These are phyloP conservation scores for Prietella phreatophila DNA, from an alignment of 2,113 vertebrate species.

Conservation along the genomic window DNA sequence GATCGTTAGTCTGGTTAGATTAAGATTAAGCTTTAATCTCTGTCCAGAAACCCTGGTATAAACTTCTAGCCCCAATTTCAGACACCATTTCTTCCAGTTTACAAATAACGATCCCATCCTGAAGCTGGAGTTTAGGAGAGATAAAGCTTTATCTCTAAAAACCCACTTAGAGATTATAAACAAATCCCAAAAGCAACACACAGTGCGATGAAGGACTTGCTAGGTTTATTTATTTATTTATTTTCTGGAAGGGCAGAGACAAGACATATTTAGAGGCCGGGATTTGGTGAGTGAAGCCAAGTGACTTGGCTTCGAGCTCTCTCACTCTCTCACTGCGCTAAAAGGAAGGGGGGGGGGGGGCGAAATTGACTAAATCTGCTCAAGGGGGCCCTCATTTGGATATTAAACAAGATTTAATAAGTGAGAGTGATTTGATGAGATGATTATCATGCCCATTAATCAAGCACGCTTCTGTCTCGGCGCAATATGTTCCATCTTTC, in stretches of 20 bases:
- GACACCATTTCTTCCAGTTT: background rate
- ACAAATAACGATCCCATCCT: background rate
- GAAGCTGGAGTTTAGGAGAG: background rate
- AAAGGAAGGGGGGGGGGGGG: constrained; percentile 59
- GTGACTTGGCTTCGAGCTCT: constrained; percentile 37
- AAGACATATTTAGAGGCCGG: constrained; percentile 23
- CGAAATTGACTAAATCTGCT: constrained; percentile 87
- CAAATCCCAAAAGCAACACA: background rate
- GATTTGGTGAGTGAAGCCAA: constrained; percentile 12
- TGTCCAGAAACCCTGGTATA: background rate
- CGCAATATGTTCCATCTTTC: constrained; percentile 90
- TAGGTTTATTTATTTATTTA: background rate
- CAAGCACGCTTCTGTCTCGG: constrained; percentile 90
- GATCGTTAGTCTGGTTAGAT: background rate
- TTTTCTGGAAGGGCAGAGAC: constrained; percentile 17
- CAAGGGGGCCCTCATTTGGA: constrained; percentile 97
- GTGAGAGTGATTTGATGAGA: constrained; percentile 98
- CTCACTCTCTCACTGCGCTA: constrained; percentile 21
- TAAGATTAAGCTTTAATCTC: background rate
- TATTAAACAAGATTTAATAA: constrained; percentile 99
- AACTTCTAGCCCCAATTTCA: background rate
- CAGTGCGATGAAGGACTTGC: background rate
- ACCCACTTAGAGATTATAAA: background rate
- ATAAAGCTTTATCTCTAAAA: background rate
- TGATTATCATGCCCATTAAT: constrained; percentile 98